Percentiles rank a stretch among this genome's conserved stretches.
Evolutionary conservation across 2,888 invertebrate genomes (phyloP).

Genomic region (Lycophotia porphyrea): DNA sequence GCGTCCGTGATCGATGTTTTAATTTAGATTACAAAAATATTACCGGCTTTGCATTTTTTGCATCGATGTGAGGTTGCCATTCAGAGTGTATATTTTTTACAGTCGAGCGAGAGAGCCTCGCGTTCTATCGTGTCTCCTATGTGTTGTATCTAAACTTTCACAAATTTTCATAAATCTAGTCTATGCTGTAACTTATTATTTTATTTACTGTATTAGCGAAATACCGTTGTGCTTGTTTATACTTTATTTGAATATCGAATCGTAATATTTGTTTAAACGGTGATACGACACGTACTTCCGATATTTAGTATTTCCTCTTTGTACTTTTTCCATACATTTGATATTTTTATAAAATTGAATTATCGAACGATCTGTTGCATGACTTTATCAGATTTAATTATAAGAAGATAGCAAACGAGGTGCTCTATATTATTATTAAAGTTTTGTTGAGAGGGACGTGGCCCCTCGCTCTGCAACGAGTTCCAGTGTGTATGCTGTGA

Average conservation of each 20-base stretch:
- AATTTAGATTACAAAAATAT: conserved; percentile 57
- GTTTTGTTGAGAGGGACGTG: conserved; percentile 85
- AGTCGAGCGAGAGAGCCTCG: conserved; percentile 73
- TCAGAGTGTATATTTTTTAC: conserved; percentile 77
- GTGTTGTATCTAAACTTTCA: conserved; percentile 77
- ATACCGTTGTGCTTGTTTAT: conserved; percentile 72
- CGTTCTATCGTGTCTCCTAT: conserved; percentile 72
- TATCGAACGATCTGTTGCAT: conserved; percentile 82
- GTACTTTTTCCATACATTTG: conserved; percentile 77
- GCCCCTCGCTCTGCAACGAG: conserved; percentile 88
- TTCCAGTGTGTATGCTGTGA: conserved; percentile 90
- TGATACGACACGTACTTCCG: conserved; percentile 78
- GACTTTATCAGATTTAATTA: conserved; percentile 82
- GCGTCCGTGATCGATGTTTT: conserved; percentile 51
- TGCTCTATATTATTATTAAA: conserved; percentile 87
- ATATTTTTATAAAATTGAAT: conserved; percentile 78
- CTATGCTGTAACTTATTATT: conserved; percentile 83
- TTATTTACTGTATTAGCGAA: conserved; percentile 73
- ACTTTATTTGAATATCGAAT: conserved; percentile 71
- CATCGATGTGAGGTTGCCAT: conserved; percentile 74
- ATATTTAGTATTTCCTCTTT: conserved; percentile 73
- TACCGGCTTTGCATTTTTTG: conserved; percentile 64
- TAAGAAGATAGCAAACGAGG: conserved; percentile 87
- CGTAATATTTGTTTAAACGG: conserved; percentile 74
- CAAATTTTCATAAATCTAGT: conserved; percentile 84